Evolutionary conservation across 2,797 vertebrate species (phyloP), one percentile per base, ranked within the genome.

Genomic region (Tapirus indicus): DNA sequence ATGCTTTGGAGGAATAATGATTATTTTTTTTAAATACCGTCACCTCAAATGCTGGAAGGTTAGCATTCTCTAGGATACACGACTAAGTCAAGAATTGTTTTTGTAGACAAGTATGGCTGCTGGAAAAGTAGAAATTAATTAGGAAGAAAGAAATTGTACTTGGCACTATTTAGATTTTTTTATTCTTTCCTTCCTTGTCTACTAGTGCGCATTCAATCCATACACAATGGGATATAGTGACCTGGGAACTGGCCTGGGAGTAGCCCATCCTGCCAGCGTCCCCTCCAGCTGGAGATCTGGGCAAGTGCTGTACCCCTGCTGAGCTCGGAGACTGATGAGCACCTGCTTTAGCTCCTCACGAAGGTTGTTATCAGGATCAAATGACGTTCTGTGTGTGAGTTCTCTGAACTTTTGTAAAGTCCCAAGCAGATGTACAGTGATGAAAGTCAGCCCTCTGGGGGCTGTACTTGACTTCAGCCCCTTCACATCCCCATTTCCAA

Each of bases 71-170:
- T n/a, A 66, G 60, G 68, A 77, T 68, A 52, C 11, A 84, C 1
- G 5, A 77, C 54, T 35, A 80, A 91, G 35, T 82, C 32, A 75
- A 87, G 88, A 77, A 38, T 52, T 78, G 17, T 72, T 96, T 96
- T 95, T 92, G 49, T 90, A 17, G 10, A 13, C n/a, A 58, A 25
- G 1, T 80, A 12, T 38, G 21, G n/a, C 64, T 54, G 27, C 10
- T 82, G 47, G 82, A 74, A 71, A 92, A 82, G 12, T 25, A 60
- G 44, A 94, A 85, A 56, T 72, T 72, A 68, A 90, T 88, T 54
- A 44, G 74, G 44, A 80, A 92, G 72, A 77, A 92, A 68, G 13
- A 83, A 66, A 94, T 35, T 66, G 14, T n/a, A 54, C 20, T 80
- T 68, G 56, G 25, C 17, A 12, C 4, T 62, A 13, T 23, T 60